A percentile compares a stretch with the other conserved stretches of the same genome.
phyloP scores from a whole-genome alignment of 2,113 vertebrate species.

The Ascaphus truei region DNA sequence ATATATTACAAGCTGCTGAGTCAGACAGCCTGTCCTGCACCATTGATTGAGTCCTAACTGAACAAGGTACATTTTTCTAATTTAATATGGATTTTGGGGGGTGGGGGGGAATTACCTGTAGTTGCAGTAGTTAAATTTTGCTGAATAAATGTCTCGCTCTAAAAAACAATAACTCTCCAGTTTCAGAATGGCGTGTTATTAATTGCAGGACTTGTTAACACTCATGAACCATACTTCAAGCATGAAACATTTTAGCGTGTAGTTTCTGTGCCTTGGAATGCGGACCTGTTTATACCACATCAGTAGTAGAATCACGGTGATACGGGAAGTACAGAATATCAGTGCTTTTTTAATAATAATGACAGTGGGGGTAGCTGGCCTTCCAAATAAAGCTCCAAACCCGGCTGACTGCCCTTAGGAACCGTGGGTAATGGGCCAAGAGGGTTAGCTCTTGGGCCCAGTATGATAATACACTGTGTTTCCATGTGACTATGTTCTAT shows the following conservation, averaged over 20 bases:
- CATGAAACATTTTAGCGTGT: not conserved
- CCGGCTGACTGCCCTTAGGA: too few species aligned
- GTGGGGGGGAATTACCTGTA: not conserved
- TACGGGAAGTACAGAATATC: too few species aligned
- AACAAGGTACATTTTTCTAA: constrained; percentile 23
- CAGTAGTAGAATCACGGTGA: too few species aligned
- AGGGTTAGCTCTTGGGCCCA: too few species aligned
- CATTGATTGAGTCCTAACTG: constrained; percentile 2
- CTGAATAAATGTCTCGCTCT: constrained; percentile 17
- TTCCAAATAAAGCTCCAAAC: too few species aligned
- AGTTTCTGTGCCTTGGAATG: too few species aligned
- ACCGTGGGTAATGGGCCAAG: too few species aligned
- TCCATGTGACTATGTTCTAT: too few species aligned
- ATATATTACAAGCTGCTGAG: constrained; percentile 4
- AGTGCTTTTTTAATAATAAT: too few species aligned
- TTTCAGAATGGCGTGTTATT: not conserved
- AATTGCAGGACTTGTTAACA: constrained; percentile 6
- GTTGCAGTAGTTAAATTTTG: not conserved
- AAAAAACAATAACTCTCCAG: not conserved
- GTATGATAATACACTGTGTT: too few species aligned
- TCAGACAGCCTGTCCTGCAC: not conserved
- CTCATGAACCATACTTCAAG: not conserved
- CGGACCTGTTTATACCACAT: too few species aligned
- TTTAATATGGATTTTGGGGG: constrained; percentile 27
- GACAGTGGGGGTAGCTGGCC: too few species aligned